Percentiles rank a stretch among this genome's conserved stretches.
Conservation (phyloP, 2,113 vertebrate species). For the Micromys minutus region DNA sequence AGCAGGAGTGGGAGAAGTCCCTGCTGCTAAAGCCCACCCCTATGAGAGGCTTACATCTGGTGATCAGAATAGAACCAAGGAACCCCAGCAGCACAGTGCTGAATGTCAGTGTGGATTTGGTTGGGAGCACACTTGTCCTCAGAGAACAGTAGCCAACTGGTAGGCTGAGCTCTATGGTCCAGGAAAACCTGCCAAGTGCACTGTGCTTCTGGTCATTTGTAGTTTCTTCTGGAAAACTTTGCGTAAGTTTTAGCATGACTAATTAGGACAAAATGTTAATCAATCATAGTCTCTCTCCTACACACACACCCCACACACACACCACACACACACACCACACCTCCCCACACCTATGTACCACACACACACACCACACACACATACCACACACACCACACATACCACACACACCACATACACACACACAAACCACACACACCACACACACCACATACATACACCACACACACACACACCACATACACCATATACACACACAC, state of each 20-base stretch:
- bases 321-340: not conserved
- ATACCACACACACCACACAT: not conserved
- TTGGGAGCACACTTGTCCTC: not conserved
- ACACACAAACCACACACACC: not conserved
- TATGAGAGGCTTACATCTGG: not conserved
- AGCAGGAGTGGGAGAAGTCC: not conserved
- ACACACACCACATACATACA: too few species aligned
- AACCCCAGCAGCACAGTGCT: not conserved
- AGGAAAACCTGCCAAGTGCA: not conserved
- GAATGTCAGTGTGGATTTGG: not conserved
- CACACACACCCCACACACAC: not conserved
- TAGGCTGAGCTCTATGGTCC: not conserved
- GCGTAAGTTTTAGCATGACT: not conserved
- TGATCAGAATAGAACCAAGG: not conserved
- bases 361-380: not conserved
- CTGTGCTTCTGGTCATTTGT: not conserved
- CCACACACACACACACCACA: not conserved
- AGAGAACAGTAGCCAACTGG: not conserved
- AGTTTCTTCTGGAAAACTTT: slow-evolving; percentile 15
- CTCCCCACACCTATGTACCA: too few species aligned
- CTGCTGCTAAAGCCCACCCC: not conserved
- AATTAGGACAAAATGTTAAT: not conserved
- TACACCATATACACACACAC: too few species aligned
- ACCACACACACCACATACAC: not conserved
- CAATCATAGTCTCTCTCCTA: not conserved